Conservation (phyloP, 2,888 invertebrate species). For the Tuberolachnus salignus region DNA sequence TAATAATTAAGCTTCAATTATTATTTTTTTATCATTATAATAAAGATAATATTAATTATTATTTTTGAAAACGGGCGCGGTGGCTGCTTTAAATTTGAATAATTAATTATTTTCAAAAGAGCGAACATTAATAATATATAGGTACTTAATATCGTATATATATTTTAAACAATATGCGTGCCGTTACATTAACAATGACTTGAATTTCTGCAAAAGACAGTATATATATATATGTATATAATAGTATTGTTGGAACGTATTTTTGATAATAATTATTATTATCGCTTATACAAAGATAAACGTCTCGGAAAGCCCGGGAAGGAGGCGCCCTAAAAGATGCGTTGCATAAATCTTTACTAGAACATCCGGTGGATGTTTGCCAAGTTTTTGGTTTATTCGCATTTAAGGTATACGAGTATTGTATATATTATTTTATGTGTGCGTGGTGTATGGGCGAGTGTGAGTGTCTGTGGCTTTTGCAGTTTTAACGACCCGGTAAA, state of each 20-base stretch:
- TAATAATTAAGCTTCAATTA: too few species aligned
- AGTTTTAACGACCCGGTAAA: constrained; percentile 37
- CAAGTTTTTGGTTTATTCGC: constrained; percentile 44
- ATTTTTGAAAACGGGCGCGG: too few species aligned
- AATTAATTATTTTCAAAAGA: background rate
- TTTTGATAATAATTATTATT: constrained; percentile 37
- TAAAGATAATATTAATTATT: background rate
- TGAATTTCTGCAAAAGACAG: background rate
- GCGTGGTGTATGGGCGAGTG: background rate
- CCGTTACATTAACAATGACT: background rate
- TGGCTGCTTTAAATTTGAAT: too few species aligned
- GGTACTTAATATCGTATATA: background rate
- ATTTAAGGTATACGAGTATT: background rate
- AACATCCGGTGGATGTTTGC: constrained; percentile 49
- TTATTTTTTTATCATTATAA: background rate
- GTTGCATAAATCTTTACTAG: constrained; percentile 37
- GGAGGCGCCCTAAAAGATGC: constrained; percentile 10
- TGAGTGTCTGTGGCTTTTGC: constrained; percentile 43
- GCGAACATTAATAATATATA: background rate
- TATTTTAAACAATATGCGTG: background rate
- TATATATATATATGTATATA: background rate
- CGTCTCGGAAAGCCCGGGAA: background rate
- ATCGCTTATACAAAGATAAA: constrained; percentile 34
- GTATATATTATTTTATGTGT: background rate
- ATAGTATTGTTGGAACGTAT: constrained; percentile 28